Base-by-base conservation (phyloP, 37 sponge, comb jelly and placozoan species). In the Geodia barretti region DNA sequence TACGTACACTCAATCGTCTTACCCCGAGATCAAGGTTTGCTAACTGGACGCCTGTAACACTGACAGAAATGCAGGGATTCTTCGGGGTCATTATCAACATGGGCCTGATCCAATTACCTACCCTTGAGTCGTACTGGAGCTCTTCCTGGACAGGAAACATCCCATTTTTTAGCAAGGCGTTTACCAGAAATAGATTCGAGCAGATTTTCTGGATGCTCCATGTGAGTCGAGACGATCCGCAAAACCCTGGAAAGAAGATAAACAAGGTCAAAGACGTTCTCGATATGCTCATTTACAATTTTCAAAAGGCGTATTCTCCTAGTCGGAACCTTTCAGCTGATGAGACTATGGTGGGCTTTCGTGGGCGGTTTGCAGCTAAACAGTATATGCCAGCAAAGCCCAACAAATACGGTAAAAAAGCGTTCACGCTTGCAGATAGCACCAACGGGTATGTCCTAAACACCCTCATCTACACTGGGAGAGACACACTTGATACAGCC, bases 351-450 rank as follows among this genome's bases (percentile, higher is more conserved):
- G 37, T 83, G 34, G 38, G 71, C 0, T 77, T 84, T 47, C 40
- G 62, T 30, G 76, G 76, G 14, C 66, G 84, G 21, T 66, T 74
- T 75, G 76, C 70, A 28, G 23, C 58, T 30, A 74, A 41, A 24
- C 84, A 83, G 40, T 83, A 83, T 34, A 75, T 63, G 70, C 81
- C 70, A 21, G 64, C 63, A 26, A 64, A 78, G 67, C 67, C 67
- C 30, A 35, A 34, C 39, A 82, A 82, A 63, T 83, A 47, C 66
- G 84, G 84, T 4, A 39, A 75, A 43, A 83, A 83, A 36, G 68
- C 70, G 1, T 83, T 83, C 60, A 64, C 39, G 24, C 4, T 83
- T 30, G 75, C 76, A 20, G 84, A 83, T 63, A 38, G 39, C 36
- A 35, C 24, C 20, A 71, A 71, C 35, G 82, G 82, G 32, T 82